phyloP scores from a whole-genome alignment of 2,797 vertebrate species.

The Syngnathus acus region DNA sequence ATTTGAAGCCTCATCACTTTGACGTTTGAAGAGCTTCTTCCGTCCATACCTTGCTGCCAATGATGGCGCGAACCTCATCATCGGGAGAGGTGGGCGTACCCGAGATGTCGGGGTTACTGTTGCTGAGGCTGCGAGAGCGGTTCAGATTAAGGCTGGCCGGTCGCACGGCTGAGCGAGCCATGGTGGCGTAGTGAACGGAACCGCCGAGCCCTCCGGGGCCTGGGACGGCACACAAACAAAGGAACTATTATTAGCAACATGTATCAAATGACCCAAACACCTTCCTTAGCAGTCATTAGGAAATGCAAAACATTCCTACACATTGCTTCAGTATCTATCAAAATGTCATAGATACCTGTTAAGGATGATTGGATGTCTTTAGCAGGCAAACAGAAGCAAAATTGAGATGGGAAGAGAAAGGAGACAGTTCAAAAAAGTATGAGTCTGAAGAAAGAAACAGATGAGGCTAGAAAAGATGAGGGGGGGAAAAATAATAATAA shows the following conservation, averaged over 20 bases:
- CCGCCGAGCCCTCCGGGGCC: slow-evolving; percentile 83
- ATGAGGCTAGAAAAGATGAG: slow-evolving; percentile 29
- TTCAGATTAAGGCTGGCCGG: slow-evolving; percentile 95
- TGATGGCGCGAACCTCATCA: slow-evolving; percentile 94
- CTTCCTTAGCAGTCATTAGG: too few species aligned
- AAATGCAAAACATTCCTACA: not conserved
- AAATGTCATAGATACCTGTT: slow-evolving; percentile 66
- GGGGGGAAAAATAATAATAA: slow-evolving; percentile 16
- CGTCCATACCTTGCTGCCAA: slow-evolving; percentile 91
- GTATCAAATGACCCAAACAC: not conserved
- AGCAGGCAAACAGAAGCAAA: slow-evolving; percentile 77
- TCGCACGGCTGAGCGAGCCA: slow-evolving; percentile 91
- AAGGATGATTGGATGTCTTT: slow-evolving; percentile 78
- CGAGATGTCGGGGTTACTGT: slow-evolving; percentile 97
- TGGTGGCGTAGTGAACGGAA: slow-evolving; percentile 95
- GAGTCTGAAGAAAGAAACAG: slow-evolving; percentile 22
- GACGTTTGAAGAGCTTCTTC: slow-evolving; percentile 2
- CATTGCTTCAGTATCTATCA: not conserved
- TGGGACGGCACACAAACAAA: slow-evolving; percentile 17
- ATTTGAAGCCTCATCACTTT: not conserved
- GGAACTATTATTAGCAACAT: not conserved
- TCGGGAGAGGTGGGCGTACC: slow-evolving; percentile 95
- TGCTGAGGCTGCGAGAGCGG: slow-evolving; percentile 96
- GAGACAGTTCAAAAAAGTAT: slow-evolving; percentile 36
- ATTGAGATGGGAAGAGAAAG: slow-evolving; percentile 37